Conservation (phyloP, 2,797 vertebrate species). For the Cuniculus paca region DNA sequence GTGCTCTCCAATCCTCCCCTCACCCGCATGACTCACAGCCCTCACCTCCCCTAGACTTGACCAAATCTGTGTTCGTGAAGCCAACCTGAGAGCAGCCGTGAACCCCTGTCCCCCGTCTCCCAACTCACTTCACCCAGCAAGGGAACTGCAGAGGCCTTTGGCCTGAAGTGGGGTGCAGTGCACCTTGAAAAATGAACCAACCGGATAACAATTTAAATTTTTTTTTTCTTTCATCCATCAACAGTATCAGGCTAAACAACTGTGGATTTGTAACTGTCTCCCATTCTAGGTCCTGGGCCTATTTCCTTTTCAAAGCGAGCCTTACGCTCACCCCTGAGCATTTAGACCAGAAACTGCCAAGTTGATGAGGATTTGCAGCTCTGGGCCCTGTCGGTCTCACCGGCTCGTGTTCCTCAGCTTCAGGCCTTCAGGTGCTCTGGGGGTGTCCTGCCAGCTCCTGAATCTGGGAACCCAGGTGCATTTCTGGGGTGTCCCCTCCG, state of each 20-base stretch:
- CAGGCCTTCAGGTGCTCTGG: background rate
- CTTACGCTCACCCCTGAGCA: background rate
- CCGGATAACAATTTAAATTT: background rate
- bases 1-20: background rate
- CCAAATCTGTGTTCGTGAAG: background rate
- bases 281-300: background rate
- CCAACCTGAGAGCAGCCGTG: background rate
- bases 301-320: conserved; percentile 12
- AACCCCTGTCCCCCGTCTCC: background rate
- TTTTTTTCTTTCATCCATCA: background rate
- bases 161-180: background rate
- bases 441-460: background rate
- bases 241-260: background rate
- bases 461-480: background rate
- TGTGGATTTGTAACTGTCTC: background rate
- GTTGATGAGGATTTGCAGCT: background rate
- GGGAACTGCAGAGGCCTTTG: background rate
- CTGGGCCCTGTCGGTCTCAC: background rate
- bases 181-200: conserved; percentile 5
- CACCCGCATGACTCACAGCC: background rate
- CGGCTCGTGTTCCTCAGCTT: too few relatives aligned
- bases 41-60: background rate
- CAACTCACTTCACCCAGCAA: background rate
- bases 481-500: background rate
- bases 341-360: background rate